Evolutionary conservation across 2,797 vertebrate species (phyloP).

Genomic region (Botia kubotai): DNA sequence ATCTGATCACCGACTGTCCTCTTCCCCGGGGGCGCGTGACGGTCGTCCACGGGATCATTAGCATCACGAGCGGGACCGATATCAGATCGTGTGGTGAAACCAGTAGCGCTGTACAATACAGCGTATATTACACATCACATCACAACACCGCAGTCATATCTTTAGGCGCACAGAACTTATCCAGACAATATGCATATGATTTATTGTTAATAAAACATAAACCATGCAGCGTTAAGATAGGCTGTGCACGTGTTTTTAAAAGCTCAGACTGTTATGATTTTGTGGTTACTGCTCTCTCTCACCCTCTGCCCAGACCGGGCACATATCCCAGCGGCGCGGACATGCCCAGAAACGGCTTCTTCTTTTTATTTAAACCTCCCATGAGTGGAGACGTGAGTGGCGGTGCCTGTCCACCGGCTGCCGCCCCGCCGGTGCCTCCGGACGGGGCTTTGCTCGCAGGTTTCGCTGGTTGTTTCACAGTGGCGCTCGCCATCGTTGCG

Average conservation of each 20-base stretch:
- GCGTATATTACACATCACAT: not conserved
- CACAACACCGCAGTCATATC: no score
- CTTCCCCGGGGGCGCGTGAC: constrained; percentile 95
- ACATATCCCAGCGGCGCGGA: constrained; percentile 95
- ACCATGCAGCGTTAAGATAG: no score
- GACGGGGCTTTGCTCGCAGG: constrained; percentile 50
- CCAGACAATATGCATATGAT: no score
- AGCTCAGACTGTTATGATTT: constrained; percentile 27
- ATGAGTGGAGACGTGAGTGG: constrained; percentile 74
- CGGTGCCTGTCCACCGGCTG: constrained; percentile 63
- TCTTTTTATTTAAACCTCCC: constrained; percentile 89
- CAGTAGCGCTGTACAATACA: constrained; percentile 85
- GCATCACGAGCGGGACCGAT: constrained; percentile 98
- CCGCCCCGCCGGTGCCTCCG: constrained; percentile 17
- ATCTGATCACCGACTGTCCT: constrained; percentile 98
- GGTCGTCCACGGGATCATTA: constrained; percentile 96
- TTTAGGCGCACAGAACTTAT: no score
- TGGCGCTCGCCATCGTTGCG: constrained; percentile 71
- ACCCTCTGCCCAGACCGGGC: constrained; percentile 95
- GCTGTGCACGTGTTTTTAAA: no score
- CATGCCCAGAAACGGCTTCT: constrained; percentile 98
- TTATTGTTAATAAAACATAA: no score
- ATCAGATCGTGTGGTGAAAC: constrained; percentile 97
- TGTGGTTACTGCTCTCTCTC: constrained; percentile 60
- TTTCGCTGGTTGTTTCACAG: constrained; percentile 72